Evolutionary conservation across 2,113 vertebrate genomes (phyloP), one percentile per base, ranked within the genome.

Genomic region (Saguinus imperator): DNA sequence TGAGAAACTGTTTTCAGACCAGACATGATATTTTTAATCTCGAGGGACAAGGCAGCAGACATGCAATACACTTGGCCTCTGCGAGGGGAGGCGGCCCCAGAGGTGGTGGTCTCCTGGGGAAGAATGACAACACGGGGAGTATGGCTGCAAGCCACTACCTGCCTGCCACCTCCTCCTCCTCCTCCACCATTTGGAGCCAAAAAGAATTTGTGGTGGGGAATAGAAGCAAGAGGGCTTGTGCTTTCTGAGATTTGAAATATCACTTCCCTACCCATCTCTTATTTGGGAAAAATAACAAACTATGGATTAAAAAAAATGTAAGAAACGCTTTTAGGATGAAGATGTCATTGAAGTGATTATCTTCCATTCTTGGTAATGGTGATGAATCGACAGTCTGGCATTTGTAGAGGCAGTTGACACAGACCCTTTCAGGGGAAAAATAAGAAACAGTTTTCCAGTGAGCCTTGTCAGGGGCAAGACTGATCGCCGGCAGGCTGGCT

Each of bases 1-100:
- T 70, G 70, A 94, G 95, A 94, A 95, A 37, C 55, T 43, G 29
- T 87, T 89, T 91, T 94, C 77, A 79, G 96, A 66, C 55, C 87
- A 89, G 91, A 82, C 73, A n/a, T 61, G 57, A 48, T 93, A 80
- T 81, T 88, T 95, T 87, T 87, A 57, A 91, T 92, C 85, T 77
- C 10, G 1, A 85, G 92, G 57, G 77, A 61, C 61, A 37, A 81
- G 80, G 75, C 20, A 1, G 37, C 80, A 85, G 83, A 45, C 95
- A 10, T n/a, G 23, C 32, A 66, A 1, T n/a, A 8, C 18, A 48
- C 25, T 18, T 35, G 57, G 66, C 92, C 86, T 96, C 32, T 64
- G 82, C 10, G 32, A 6, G 29, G 68, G 68, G 40, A 57, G 83
- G 58, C 79, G 52, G 45, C 82, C 50, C 58, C 0, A n/a, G 68